Conservation (phyloP, 2,113 vertebrate species). For the Corvus moneduloides region DNA sequence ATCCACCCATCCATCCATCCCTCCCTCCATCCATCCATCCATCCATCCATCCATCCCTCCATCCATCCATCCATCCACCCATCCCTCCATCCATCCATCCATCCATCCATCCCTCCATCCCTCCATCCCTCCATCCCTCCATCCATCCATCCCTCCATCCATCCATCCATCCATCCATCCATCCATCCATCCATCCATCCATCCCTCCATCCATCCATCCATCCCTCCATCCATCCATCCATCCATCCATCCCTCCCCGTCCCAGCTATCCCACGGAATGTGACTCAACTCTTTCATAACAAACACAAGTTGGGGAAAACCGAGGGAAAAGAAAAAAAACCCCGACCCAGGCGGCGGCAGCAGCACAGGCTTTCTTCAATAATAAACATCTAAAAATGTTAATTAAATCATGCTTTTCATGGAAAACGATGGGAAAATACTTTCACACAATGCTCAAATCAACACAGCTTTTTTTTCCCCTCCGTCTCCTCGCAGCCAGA, state of each 20-base stretch:
- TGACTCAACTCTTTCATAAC: not conserved
- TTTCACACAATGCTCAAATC: not conserved
- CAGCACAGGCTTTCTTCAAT: not conserved
- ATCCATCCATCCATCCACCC: too few relatives aligned
- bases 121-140: too few relatives aligned
- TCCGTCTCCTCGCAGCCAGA: not conserved
- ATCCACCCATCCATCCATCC: too few relatives aligned
- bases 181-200: too few relatives aligned
- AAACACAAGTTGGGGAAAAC: constrained; percentile 14
- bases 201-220: too few relatives aligned
- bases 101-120: not conserved
- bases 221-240: too few relatives aligned
- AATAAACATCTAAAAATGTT: constrained; percentile 37
- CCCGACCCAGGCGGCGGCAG: not conserved
- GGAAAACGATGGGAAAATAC: not conserved
- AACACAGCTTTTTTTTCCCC: not conserved
- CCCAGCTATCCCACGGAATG: not conserved
- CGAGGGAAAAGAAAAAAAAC: not conserved
- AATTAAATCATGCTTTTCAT: constrained; percentile 44
- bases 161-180: too few relatives aligned
- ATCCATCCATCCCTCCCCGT: not conserved
- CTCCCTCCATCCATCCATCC: too few relatives aligned
- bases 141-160: not conserved
- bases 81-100: not conserved
- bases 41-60: too few relatives aligned